phyloP scores from a whole-genome alignment of 2,797 vertebrate species.

The Dermochelys coriacea region DNA sequence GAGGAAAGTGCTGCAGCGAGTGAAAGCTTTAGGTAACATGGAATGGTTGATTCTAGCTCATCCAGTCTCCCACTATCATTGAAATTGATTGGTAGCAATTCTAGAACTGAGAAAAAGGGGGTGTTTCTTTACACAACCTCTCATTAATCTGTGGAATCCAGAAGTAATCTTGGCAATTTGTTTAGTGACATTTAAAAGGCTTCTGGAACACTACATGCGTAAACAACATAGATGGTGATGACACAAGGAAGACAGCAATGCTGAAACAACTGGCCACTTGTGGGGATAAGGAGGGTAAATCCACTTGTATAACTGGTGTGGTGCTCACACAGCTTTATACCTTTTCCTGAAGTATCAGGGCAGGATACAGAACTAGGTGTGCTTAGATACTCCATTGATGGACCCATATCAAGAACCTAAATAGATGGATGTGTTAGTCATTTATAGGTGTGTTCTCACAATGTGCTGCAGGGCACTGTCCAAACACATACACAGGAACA shows the following conservation, averaged over 20 bases:
- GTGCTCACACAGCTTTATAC: neutral
- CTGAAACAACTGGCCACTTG: neutral
- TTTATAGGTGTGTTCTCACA: neutral
- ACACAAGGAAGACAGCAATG: neutral
- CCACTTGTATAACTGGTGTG: neutral
- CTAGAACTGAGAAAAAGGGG: neutral
- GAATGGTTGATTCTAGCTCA: neutral
- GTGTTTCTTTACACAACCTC: neutral
- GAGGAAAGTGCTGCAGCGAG: neutral
- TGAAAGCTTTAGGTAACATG: neutral
- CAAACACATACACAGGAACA: neutral
- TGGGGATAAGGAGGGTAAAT: neutral
- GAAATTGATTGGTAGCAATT: neutral
- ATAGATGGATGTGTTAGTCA: too few relatives aligned
- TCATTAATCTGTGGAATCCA: neutral
- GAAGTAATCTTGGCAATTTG: neutral
- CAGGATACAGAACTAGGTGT: neutral
- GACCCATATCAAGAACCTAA: neutral
- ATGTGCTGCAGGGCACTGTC: fast-evolving
- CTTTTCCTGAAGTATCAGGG: fast-evolving
- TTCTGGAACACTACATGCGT: neutral
- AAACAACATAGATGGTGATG: neutral
- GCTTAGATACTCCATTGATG: neutral
- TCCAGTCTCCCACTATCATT: neutral
- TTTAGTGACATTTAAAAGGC: neutral